A percentile compares a stretch with the other conserved stretches of the same genome.
phyloP scores from a whole-genome alignment of 2,888 invertebrate species.

The Yponomeuta sedellus region DNA sequence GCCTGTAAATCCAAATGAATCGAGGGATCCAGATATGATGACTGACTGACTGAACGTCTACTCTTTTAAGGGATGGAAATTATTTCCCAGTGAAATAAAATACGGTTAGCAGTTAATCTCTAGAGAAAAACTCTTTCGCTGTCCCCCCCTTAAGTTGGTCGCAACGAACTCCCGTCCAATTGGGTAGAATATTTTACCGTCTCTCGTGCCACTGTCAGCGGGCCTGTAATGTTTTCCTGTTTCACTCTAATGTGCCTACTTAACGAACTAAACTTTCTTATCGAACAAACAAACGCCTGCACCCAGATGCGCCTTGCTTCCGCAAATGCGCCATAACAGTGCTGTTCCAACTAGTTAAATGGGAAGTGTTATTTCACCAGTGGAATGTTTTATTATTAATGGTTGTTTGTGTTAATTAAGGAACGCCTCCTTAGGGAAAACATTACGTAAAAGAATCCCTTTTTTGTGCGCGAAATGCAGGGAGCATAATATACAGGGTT shows the following conservation, averaged over 20 bases:
- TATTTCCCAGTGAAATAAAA: too few relatives aligned
- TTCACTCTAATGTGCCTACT: slow-evolving; percentile 68
- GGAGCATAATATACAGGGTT: too few relatives aligned
- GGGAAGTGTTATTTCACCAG: not conserved
- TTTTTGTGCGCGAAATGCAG: too few relatives aligned
- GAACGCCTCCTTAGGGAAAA: not conserved
- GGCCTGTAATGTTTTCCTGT: slow-evolving; percentile 69
- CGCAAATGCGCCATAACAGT: not conserved
- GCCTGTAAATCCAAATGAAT: too few relatives aligned
- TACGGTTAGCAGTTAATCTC: too few relatives aligned
- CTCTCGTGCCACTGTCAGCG: slow-evolving; percentile 61
- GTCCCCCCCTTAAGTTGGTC: not conserved
- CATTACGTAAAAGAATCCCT: not conserved
- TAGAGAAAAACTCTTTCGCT: not conserved
- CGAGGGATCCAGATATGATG: too few relatives aligned
- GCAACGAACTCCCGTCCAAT: slow-evolving; percentile 55
- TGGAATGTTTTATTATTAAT: not conserved
- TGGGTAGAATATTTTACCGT: slow-evolving; percentile 69
- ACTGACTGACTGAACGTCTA: too few relatives aligned
- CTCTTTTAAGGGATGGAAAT: too few relatives aligned
- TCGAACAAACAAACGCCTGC: slow-evolving; percentile 52
- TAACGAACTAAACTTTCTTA: slow-evolving; percentile 72
- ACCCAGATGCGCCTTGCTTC: slow-evolving; percentile 8
- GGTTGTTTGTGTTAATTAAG: not conserved
- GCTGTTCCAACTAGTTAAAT: not conserved